Conservation (phyloP, 2,797 vertebrate species). For the Champsocephalus gunnari region DNA sequence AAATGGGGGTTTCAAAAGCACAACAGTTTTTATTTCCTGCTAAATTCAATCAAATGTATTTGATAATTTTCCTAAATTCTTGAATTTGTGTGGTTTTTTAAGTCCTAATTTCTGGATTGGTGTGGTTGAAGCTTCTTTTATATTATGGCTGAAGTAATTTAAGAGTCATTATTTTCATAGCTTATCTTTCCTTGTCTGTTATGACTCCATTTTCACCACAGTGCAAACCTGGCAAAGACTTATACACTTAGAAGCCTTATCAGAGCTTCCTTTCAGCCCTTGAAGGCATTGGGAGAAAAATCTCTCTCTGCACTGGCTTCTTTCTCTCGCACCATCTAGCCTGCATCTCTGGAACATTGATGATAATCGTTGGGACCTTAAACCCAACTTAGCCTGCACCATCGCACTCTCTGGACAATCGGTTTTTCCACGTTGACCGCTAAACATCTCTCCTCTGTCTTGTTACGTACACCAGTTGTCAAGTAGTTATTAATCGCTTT, state of each 20-base stretch:
- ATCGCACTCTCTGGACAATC: conserved; percentile 21
- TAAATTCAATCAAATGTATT: background rate
- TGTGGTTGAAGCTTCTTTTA: conserved; percentile 60
- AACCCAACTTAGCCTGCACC: conserved; percentile 23
- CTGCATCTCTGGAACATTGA: conserved; percentile 62
- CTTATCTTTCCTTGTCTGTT: conserved; percentile 76
- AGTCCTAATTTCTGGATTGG: conserved; percentile 53
- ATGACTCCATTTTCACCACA: conserved; percentile 73
- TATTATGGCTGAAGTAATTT: conserved; percentile 58
- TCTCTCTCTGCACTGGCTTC: conserved; percentile 60
- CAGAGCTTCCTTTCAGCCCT: conserved; percentile 67
- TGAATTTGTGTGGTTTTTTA: conserved; percentile 48
- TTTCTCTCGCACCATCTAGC: conserved; percentile 52
- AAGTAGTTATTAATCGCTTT: conserved; percentile 52
- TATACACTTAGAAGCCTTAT: conserved; percentile 73
- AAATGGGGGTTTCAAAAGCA: no score
- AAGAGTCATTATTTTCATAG: conserved; percentile 68
- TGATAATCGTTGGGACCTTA: conserved; percentile 64
- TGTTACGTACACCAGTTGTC: conserved; percentile 20
- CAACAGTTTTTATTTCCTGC: no score
- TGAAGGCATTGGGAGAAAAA: conserved; percentile 69
- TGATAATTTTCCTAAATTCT: conserved; percentile 16
- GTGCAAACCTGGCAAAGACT: conserved; percentile 69
- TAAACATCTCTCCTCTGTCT: conserved; percentile 14
- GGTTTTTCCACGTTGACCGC: conserved; percentile 31